Evolutionary conservation across 2,797 vertebrate genomes (phyloP), one percentile per base, ranked within the genome.

Genomic region (Moxostoma hubbsi): DNA sequence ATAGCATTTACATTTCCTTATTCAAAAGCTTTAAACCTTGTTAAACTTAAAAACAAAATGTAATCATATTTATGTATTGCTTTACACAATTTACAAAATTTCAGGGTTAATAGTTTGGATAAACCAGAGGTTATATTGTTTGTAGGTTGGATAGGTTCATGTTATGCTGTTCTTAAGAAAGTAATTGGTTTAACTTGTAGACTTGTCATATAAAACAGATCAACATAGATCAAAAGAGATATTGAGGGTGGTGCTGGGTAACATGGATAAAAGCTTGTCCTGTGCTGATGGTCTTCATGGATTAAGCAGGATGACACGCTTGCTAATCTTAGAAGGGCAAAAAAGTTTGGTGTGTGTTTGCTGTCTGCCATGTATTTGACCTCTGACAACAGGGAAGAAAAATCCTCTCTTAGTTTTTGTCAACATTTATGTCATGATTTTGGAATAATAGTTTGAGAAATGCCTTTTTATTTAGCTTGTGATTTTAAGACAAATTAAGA

Each of bases 231-330:
- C 59, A 59, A 75, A 62, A 64, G 4, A 75, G 79, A 57, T 84
- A 51, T 62, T 69, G 11, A 55, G 58, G 67, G 67, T 77, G 75
- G 67, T 70, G 54, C 66, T 43, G 59, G 72, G 67, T 81, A 64
- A 79, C 58, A 58, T 43, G 24, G 45, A 64, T 80, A 63, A 61
- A 72, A 79, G 84, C 81, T 88, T 85, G 82, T 78, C 82, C 66
- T 36, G 78, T 8, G 71, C 84, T 82, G 86, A 88, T 86, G 77
- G 84, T 87, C 84, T 61, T 7, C 81, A 81, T 85, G 88, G 90
- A 92, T 93, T 90, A 92, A 86, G 84, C 65, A 65, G 90, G 89
- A 91, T 91, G 86, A 88, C 61, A 66, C 2, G 66, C 87, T 87
- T 63, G 63, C 83, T 92, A 91, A 93, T 92, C 89, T 87, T 84